phyloP scores from a whole-genome alignment of 2,113 vertebrate species.

The Pseudopipra pipra region DNA sequence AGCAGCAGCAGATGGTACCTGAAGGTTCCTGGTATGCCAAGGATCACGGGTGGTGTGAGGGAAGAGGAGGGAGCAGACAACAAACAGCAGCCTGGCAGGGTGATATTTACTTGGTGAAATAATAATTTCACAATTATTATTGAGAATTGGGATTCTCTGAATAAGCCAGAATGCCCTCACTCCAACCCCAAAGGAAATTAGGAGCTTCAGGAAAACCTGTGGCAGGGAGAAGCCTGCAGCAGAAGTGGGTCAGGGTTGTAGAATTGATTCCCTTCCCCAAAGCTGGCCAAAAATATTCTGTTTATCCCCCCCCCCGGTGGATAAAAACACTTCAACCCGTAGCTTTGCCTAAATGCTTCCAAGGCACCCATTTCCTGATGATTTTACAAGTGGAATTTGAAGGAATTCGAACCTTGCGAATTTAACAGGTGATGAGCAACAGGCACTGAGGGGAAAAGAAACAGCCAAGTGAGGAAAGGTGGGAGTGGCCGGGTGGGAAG shows the following conservation, averaged over 20 bases:
- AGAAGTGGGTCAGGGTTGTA: neutral
- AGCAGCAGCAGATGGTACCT: neutral
- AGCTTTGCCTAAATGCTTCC: neutral
- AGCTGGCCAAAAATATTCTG: neutral
- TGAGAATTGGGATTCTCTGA: neutral
- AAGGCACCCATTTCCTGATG: neutral
- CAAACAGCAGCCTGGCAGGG: neutral
- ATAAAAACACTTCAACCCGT: neutral
- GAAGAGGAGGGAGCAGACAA: neutral
- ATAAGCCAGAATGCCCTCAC: neutral
- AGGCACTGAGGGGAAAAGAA: neutral
- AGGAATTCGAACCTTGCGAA: fast-evolving
- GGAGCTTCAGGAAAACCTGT: neutral
- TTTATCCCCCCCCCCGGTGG: neutral
- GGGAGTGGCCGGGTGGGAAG: too few relatives aligned
- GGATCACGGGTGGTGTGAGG: neutral
- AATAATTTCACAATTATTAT: neutral
- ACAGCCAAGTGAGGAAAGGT: fast-evolving
- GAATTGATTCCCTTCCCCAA: neutral
- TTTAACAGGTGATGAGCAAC: neutral
- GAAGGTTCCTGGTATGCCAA: neutral
- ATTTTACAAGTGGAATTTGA: neutral
- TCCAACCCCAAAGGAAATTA: neutral
- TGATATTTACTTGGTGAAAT: neutral
- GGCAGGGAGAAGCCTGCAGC: neutral